phyloP scores from a whole-genome alignment of 30 jellyfish, hydroid and myxozoan species.

The Turritopsis dohrnii region DNA sequence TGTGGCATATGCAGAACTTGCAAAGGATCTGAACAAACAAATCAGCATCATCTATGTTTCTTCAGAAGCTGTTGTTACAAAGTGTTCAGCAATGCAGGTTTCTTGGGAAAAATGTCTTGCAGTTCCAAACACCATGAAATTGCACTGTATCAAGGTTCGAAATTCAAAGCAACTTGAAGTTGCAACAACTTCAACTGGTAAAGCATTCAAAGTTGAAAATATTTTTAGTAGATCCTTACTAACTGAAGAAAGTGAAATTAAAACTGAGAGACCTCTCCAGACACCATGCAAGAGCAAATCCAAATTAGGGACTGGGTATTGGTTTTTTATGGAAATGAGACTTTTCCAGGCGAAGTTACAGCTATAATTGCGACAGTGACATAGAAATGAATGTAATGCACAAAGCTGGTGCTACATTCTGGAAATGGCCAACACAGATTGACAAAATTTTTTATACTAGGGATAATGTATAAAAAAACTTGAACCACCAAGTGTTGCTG shows the following conservation, averaged over 20 bases:
- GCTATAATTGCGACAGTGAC: conserved; percentile 22
- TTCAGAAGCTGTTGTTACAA: no score
- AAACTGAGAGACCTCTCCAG: conserved; percentile 19
- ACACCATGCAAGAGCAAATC: conserved; percentile 7
- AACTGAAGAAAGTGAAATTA: conserved; percentile 17
- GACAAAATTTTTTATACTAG: no score
- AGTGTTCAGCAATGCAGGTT: no score
- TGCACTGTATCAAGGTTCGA: no score
- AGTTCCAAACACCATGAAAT: no score
- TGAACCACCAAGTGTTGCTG: no score
- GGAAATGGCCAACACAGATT: background rate
- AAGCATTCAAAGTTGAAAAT: conserved; percentile 18
- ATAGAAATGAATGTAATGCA: background rate
- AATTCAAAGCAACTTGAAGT: no score
- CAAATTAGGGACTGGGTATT: conserved; percentile 12
- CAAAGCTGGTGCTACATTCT: no score
- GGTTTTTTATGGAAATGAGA: conserved; percentile 5
- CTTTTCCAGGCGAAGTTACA: no score
- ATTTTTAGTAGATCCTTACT: conserved; percentile 14
- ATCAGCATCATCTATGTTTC: no score
- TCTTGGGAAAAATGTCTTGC: no score
- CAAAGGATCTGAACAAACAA: conserved; percentile 39
- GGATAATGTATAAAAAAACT: background rate
- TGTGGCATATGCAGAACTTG: conserved; percentile 25
- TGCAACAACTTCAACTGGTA: conserved; percentile 13